Percentiles rank a stretch among this genome's conserved stretches.
These are phyloP conservation scores for Achroia grisella DNA, from an alignment of 1,140 invertebrate species.

Conservation along the genomic window DNA sequence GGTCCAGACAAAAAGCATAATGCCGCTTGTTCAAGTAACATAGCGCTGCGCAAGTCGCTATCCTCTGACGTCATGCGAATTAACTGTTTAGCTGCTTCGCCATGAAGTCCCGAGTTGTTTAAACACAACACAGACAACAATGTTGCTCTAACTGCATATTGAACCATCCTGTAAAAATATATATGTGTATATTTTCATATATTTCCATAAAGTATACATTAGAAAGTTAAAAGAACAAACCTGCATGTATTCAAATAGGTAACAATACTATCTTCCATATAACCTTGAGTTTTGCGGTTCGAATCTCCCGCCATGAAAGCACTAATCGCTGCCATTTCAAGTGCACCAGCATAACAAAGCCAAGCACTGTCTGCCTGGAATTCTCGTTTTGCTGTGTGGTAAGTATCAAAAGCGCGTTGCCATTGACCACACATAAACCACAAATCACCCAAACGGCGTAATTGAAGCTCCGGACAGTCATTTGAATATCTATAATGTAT, in stretches of 20 bases:
- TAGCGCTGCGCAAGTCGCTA: slow-evolving; percentile 90
- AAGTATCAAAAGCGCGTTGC: slow-evolving; percentile 91
- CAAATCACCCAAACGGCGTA: slow-evolving; percentile 93
- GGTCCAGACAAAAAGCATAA: slow-evolving; percentile 89
- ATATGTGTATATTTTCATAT: background rate
- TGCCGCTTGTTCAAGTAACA: slow-evolving; percentile 95
- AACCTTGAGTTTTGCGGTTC: slow-evolving; percentile 86
- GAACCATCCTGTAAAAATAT: slow-evolving; percentile 80
- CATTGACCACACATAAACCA: slow-evolving; percentile 98
- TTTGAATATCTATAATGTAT: slow-evolving; percentile 81
- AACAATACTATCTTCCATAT: slow-evolving; percentile 94
- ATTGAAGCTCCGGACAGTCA: slow-evolving; percentile 95
- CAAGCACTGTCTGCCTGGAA: slow-evolving; percentile 97
- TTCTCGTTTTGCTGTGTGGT: slow-evolving; percentile 96
- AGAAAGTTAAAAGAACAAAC: slow-evolving; percentile 69
- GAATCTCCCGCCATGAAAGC: slow-evolving; percentile 91
- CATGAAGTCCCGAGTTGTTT: slow-evolving; percentile 82
- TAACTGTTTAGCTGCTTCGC: slow-evolving; percentile 93
- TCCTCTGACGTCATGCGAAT: slow-evolving; percentile 97
- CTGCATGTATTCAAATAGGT: slow-evolving; percentile 93
- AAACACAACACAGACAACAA: slow-evolving; percentile 91
- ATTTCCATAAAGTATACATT: background rate
- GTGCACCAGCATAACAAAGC: slow-evolving; percentile 95
- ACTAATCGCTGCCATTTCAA: slow-evolving; percentile 96
- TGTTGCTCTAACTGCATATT: slow-evolving; percentile 93